These are phyloP conservation scores for Drosophila parvula DNA, from an alignment of 1,140 invertebrate genomes.

Conservation along the genomic window DNA sequence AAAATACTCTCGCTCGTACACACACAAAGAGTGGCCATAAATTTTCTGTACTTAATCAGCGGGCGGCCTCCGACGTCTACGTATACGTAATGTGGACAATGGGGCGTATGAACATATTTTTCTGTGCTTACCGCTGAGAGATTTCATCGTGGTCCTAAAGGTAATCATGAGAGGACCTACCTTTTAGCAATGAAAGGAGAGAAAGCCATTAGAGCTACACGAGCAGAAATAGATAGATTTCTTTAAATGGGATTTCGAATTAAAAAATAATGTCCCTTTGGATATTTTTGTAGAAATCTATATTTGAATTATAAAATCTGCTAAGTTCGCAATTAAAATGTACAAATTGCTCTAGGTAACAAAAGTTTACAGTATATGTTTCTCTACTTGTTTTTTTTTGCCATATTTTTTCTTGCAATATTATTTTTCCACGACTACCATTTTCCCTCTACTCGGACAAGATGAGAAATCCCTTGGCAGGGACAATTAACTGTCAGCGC, in stretches of 20 bases:
- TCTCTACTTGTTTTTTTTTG: background rate
- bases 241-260: background rate
- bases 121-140: constrained; percentile 9
- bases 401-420: background rate
- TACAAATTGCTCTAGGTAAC: background rate
- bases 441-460: background rate
- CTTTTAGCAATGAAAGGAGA: background rate
- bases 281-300: background rate
- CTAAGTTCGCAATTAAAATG: background rate
- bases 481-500: constrained; percentile 49
- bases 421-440: background rate
- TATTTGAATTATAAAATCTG: background rate
- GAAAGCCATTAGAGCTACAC: background rate
- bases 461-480: constrained; percentile 1
- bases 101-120: constrained; percentile 53
- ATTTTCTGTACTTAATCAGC: constrained; percentile 64
- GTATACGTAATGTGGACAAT: constrained; percentile 63
- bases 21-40: constrained; percentile 54
- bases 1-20: constrained; percentile 11
- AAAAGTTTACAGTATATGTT: too few species aligned
- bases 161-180: constrained; percentile 23
- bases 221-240: background rate
- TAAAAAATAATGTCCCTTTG: background rate
- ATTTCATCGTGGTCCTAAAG: constrained; percentile 9
- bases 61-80: constrained; percentile 17